Evolutionary conservation across 2,888 invertebrate species (phyloP).

Genomic region (Branchipolynoe longqiensis): DNA sequence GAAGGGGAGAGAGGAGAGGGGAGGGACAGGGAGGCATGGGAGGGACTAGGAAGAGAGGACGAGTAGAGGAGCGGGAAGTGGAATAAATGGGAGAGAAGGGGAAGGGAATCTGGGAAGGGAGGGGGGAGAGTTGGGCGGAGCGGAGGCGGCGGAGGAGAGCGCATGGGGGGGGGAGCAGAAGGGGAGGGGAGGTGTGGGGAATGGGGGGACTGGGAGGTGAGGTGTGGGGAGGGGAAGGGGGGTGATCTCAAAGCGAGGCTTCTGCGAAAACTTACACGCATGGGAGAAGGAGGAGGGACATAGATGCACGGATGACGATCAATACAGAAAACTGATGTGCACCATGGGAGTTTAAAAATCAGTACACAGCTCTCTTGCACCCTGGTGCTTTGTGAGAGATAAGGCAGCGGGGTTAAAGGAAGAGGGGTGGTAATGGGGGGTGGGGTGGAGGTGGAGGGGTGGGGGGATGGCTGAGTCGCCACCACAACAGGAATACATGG

Average conservation of each 20-base stretch:
- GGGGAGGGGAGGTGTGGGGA: background rate
- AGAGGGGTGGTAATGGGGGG: no score
- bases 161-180: background rate
- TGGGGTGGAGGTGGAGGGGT: no score
- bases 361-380: background rate
- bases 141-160: no score
- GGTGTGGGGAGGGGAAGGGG: background rate
- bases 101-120: conserved; percentile 4
- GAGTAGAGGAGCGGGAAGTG: background rate
- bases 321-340: conserved; percentile 25
- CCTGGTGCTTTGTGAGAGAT: background rate
- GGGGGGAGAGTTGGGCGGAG: no score
- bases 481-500: background rate
- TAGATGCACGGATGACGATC: no score
- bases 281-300: no score
- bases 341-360: conserved; percentile 16
- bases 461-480: background rate
- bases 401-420: no score
- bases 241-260: no score
- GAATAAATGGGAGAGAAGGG: background rate
- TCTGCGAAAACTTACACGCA: no score
- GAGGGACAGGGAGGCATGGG: background rate
- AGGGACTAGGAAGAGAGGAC: background rate
- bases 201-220: background rate
- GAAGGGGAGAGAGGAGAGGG: background rate